Evolutionary conservation across 2,113 vertebrate genomes (phyloP).

Genomic region (Dromaius novaehollandiae): DNA sequence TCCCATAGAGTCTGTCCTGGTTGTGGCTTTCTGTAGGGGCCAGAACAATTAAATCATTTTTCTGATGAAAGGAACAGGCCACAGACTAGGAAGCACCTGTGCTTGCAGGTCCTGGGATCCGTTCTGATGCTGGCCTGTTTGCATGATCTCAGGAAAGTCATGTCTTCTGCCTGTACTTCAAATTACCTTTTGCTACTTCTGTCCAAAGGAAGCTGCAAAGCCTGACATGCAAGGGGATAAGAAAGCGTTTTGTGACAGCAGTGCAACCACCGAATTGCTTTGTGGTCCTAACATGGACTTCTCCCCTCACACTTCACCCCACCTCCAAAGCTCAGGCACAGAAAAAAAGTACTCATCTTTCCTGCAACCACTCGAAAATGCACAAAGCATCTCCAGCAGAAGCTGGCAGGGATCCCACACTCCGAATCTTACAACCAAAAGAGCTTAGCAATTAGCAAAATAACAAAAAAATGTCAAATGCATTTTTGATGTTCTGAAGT

Average conservation of each 20-base stretch:
- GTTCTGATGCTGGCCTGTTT: too few species aligned
- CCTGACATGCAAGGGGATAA: rapidly evolving
- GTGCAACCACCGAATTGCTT: neutral
- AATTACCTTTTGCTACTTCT: neutral
- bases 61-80: neutral
- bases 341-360: neutral
- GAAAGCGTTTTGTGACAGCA: neutral
- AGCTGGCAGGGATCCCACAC: constrained; percentile 1
- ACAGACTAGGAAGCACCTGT: neutral
- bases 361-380: neutral
- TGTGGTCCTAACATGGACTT: neutral
- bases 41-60: neutral
- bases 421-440: neutral
- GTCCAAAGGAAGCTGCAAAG: rapidly evolving
- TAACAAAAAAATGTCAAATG: constrained; percentile 41
- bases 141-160: neutral
- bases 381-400: rapidly evolving
- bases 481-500: constrained; percentile 51
- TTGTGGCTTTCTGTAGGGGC: neutral
- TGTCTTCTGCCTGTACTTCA: neutral
- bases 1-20: neutral
- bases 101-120: neutral
- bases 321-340: neutral
- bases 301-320: neutral
- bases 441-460: constrained; percentile 69